Percentiles rank a stretch among this genome's conserved stretches.
Evolutionary conservation across 2,888 invertebrate species (phyloP).

Genomic region (Scrobipalpa costella): DNA sequence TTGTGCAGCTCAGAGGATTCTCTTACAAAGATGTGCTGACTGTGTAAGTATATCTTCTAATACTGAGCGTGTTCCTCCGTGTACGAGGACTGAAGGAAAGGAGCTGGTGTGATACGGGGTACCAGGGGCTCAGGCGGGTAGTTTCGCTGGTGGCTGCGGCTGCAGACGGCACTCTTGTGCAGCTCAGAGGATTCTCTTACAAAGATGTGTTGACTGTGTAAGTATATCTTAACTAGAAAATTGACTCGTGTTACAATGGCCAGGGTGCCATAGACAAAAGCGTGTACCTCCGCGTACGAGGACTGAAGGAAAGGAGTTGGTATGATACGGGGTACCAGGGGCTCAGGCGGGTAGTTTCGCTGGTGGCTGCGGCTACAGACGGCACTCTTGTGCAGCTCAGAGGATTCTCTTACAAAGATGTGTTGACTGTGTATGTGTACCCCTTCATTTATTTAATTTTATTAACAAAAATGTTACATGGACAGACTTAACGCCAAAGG

Average conservation of each 20-base stretch:
- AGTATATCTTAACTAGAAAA: conserved; percentile 58
- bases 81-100: conserved; percentile 77
- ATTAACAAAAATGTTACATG: neutral
- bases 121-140: conserved; percentile 52
- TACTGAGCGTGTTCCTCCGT: conserved; percentile 67
- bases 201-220: conserved; percentile 80
- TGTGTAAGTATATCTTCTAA: conserved; percentile 79
- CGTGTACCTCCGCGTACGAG: conserved; percentile 75
- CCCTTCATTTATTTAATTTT: no score
- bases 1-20: conserved; percentile 77
- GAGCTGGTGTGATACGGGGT: conserved; percentile 58
- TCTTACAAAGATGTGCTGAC: conserved; percentile 75
- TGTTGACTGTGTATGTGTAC: conserved; percentile 80
- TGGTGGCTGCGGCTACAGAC: conserved; percentile 70
- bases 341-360: conserved; percentile 52
- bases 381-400: conserved; percentile 81
- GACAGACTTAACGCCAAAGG: no score
- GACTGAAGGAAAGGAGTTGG: conserved; percentile 73
- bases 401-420: conserved; percentile 71
- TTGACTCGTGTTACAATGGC: conserved; percentile 63
- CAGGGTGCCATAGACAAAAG: conserved; percentile 53
- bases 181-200: conserved; percentile 76
- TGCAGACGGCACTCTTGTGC: conserved; percentile 80
- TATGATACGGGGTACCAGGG: conserved; percentile 49
- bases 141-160: conserved; percentile 64